Conservation (phyloP, 2,888 invertebrate species). For the Hemicrepidius hirtus region DNA sequence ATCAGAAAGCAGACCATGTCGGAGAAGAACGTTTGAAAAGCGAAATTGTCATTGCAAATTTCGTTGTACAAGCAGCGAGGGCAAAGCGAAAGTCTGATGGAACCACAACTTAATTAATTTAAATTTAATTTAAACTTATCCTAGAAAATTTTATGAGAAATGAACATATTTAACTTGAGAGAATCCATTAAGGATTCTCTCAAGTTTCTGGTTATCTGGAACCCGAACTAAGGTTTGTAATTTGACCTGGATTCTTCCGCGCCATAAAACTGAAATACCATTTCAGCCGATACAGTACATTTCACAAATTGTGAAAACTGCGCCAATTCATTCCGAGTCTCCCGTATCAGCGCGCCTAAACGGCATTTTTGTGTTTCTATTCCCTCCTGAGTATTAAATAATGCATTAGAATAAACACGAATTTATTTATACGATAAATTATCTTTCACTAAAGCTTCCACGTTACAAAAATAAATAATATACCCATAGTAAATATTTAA, state of each 20-base stretch:
- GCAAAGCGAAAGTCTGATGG: slow-evolving; percentile 41
- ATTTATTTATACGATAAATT: slow-evolving; percentile 23
- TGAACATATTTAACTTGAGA: slow-evolving; percentile 58
- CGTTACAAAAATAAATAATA: background rate
- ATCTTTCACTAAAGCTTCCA: background rate
- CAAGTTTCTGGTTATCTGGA: slow-evolving; percentile 56
- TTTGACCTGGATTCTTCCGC: slow-evolving; percentile 56
- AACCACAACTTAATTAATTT: slow-evolving; percentile 52
- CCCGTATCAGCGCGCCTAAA: slow-evolving; percentile 39
- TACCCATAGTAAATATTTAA: no score
- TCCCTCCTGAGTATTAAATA: slow-evolving; percentile 42
- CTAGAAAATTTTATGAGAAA: slow-evolving; percentile 55
- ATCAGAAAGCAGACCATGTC: background rate
- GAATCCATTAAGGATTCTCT: slow-evolving; percentile 57
- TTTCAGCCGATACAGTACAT: slow-evolving; percentile 54
- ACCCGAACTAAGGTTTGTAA: slow-evolving; percentile 54
- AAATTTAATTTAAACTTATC: slow-evolving; percentile 55
- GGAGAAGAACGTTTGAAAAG: background rate
- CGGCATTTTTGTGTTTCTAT: slow-evolving; percentile 45
- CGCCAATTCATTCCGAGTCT: slow-evolving; percentile 46
- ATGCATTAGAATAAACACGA: slow-evolving; percentile 32
- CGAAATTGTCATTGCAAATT: slow-evolving; percentile 30
- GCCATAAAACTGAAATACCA: slow-evolving; percentile 53
- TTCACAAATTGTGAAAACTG: slow-evolving; percentile 55
- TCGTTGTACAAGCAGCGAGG: slow-evolving; percentile 5